Evolutionary conservation across 2,113 vertebrate genomes (phyloP).

Genomic region (Corythaeola cristata): DNA sequence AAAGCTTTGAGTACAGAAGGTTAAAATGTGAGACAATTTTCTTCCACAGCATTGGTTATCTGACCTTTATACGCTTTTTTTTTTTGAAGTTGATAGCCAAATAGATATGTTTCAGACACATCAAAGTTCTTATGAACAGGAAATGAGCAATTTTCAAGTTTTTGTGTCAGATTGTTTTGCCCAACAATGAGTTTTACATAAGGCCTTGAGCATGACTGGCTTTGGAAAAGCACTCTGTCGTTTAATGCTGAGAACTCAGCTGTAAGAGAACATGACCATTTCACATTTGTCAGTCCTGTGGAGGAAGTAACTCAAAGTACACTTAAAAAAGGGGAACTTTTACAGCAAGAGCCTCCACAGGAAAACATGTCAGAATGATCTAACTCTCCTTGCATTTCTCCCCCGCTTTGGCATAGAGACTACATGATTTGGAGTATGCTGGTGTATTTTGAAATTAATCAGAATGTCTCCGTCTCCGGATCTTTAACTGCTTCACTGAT

Average conservation of each 20-base stretch:
- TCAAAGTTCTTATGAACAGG: constrained; percentile 17
- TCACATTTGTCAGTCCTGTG: neutral
- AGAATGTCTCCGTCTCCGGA: neutral
- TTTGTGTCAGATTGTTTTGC: neutral
- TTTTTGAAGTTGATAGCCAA: neutral
- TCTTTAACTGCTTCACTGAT: neutral
- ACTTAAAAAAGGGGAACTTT: constrained; percentile 39
- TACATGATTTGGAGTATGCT: neutral
- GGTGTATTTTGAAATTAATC: neutral
- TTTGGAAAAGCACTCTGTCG: neutral
- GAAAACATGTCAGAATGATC: constrained; percentile 15
- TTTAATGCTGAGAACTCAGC: neutral
- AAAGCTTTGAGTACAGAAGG: constrained; percentile 26
- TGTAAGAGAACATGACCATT: neutral
- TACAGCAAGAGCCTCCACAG: neutral
- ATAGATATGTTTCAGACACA: neutral
- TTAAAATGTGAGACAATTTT: constrained; percentile 25
- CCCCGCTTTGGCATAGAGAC: neutral
- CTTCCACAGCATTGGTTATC: constrained; percentile 5
- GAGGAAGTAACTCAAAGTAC: constrained; percentile 32
- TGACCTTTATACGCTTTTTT: neutral
- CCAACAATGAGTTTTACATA: constrained; percentile 4
- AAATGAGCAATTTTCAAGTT: constrained; percentile 52
- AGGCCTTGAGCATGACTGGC: neutral
- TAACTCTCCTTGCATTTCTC: neutral